phyloP scores from a whole-genome alignment of 2,797 vertebrate genomes.

The Helostoma temminkii region DNA sequence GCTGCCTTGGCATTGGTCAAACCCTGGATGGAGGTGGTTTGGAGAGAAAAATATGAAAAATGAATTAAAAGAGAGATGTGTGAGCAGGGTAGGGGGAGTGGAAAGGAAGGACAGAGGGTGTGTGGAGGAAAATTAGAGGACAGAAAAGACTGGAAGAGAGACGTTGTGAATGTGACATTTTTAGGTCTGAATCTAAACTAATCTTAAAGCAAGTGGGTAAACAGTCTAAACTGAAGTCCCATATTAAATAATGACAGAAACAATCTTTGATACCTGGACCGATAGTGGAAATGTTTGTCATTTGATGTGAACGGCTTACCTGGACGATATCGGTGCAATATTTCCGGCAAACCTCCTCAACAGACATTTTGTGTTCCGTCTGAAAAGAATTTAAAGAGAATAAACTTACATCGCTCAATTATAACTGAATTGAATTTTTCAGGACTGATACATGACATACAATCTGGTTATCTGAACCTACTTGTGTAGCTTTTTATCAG shows the following conservation, averaged over 20 bases:
- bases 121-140: not conserved
- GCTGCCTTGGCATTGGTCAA: conserved; percentile 92
- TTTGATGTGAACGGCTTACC: conserved; percentile 71
- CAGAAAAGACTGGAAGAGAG: not conserved
- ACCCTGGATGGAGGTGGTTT: conserved; percentile 79
- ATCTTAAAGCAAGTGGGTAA: not conserved
- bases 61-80: not conserved
- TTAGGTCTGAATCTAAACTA: not conserved
- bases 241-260: not conserved
- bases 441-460: not conserved
- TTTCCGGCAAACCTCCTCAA: conserved; percentile 93
- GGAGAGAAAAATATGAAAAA: not conserved
- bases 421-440: not conserved
- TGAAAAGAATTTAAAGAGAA: conserved; percentile 49
- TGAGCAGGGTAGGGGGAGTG: not conserved
- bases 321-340: conserved; percentile 94
- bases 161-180: not conserved
- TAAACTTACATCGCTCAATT: not conserved
- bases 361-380: conserved; percentile 97
- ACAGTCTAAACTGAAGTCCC: too few species aligned
- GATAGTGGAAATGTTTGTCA: not conserved
- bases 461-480: not conserved
- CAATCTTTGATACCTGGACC: not conserved
- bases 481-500: not conserved
- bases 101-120: not conserved